These are phyloP conservation scores for Cantharis rustica DNA, from an alignment of 2,888 invertebrate species.

Conservation along the genomic window DNA sequence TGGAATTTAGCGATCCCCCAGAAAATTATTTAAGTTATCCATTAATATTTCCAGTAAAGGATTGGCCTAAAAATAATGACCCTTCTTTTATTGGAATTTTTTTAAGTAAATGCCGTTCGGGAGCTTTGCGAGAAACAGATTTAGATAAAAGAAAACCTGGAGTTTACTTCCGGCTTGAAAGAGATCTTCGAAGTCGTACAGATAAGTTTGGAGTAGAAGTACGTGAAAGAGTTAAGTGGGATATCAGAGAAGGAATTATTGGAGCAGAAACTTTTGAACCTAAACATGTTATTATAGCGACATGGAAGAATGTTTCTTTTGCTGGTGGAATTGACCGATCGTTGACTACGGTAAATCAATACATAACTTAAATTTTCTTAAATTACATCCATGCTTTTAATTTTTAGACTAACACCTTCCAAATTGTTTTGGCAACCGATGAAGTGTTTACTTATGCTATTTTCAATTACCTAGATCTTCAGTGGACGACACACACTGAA, in stretches of 20 bases:
- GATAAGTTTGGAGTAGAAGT: constrained; percentile 87
- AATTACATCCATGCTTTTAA: neutral
- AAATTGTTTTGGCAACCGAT: constrained; percentile 90
- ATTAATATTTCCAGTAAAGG: constrained; percentile 81
- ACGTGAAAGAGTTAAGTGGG: constrained; percentile 85
- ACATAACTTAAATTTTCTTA: neutral
- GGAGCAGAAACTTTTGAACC: constrained; percentile 91
- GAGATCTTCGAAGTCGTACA: constrained; percentile 72
- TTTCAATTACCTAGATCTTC: constrained; percentile 89
- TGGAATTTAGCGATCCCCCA: constrained; percentile 89
- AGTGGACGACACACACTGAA: constrained; percentile 90
- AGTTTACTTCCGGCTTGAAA: constrained; percentile 77
- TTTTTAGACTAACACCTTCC: constrained; percentile 89
- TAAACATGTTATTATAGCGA: constrained; percentile 86
- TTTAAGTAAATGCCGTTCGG: constrained; percentile 86
- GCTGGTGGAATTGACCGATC: constrained; percentile 85
- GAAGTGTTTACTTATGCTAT: constrained; percentile 94
- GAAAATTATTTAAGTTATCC: constrained; percentile 82
- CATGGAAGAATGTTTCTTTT: constrained; percentile 96
- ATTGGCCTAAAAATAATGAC: constrained; percentile 86
- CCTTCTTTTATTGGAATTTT: constrained; percentile 94
- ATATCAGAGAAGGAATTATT: constrained; percentile 86
- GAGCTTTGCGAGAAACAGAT: constrained; percentile 72
- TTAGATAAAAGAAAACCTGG: constrained; percentile 78
- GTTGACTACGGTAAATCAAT: constrained; percentile 61